Conservation (phyloP, 2,113 vertebrate genomes). For the Chloropsis hardwickii region DNA sequence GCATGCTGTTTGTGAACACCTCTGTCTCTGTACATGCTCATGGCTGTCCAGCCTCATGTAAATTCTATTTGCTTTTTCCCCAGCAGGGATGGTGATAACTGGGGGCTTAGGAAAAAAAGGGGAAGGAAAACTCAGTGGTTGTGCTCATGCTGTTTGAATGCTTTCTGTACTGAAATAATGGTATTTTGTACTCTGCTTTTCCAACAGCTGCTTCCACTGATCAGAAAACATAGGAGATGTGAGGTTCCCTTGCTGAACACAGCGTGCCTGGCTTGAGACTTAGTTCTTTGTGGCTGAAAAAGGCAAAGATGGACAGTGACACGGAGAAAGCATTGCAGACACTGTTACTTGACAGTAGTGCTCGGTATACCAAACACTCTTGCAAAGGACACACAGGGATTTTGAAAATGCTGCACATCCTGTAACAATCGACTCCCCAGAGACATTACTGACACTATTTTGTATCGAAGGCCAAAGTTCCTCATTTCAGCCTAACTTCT, state of each 20-base stretch:
- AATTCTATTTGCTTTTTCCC: neutral
- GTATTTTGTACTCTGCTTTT: slow-evolving; percentile 54
- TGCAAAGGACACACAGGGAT: slow-evolving; percentile 73
- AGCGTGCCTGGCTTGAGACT: slow-evolving; percentile 59
- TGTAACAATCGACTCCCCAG: slow-evolving; percentile 65
- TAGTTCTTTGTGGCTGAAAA: slow-evolving; percentile 50
- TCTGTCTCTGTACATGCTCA: neutral
- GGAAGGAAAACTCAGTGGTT: neutral
- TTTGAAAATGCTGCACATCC: slow-evolving; percentile 78
- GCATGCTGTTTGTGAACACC: neutral
- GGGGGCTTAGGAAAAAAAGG: neutral
- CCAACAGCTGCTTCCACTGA: slow-evolving; percentile 71
- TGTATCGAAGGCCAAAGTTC: slow-evolving; percentile 79
- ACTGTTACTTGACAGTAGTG: slow-evolving; percentile 24
- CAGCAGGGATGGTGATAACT: neutral
- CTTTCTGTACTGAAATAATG: neutral
- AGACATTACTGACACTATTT: slow-evolving; percentile 65
- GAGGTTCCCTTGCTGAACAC: slow-evolving; percentile 62
- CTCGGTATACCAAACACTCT: slow-evolving; percentile 67
- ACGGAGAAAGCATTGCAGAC: neutral
- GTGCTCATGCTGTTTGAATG: neutral
- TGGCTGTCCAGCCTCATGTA: neutral
- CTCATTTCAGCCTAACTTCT: slow-evolving; percentile 68
- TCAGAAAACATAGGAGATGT: slow-evolving; percentile 57
- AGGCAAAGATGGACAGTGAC: slow-evolving; percentile 38